Evolutionary conservation across 2,797 vertebrate species (phyloP).

Genomic region (Galaxias olidus): DNA sequence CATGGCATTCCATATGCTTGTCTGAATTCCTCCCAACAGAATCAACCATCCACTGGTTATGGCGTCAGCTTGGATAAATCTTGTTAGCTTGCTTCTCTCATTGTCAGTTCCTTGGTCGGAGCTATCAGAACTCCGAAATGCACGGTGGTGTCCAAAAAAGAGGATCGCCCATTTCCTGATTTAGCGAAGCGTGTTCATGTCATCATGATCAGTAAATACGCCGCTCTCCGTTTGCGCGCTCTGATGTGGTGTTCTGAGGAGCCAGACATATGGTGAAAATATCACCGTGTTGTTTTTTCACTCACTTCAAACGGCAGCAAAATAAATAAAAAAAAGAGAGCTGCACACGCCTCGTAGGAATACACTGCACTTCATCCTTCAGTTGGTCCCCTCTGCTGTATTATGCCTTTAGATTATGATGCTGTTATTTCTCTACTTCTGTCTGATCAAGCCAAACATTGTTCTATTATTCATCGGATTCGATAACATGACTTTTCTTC

Average conservation of each 20-base stretch:
- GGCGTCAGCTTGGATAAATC: conserved; percentile 62
- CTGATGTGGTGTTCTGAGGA: conserved; percentile 20
- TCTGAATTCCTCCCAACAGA: conserved; percentile 42
- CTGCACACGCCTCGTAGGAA: conserved; percentile 28
- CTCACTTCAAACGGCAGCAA: conserved; percentile 26
- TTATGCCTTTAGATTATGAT: conserved; percentile 34
- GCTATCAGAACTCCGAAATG: conserved; percentile 33
- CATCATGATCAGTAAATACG: conserved; percentile 19
- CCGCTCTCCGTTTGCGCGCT: conserved; percentile 13
- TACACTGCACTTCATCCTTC: conserved; percentile 19
- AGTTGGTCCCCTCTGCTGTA: conserved; percentile 21
- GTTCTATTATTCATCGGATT: conserved; percentile 58
- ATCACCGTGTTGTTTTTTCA: conserved; percentile 15
- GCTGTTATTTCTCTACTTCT: conserved; percentile 37
- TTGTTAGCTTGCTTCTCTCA: conserved; percentile 51
- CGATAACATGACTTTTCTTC: conserved; percentile 24
- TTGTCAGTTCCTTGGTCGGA: conserved; percentile 29
- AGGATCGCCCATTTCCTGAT: conserved; percentile 12
- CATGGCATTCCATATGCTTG: conserved; percentile 10
- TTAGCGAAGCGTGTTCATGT: conserved; percentile 20
- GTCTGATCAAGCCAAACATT: conserved; percentile 55
- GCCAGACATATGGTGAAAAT: conserved; percentile 31
- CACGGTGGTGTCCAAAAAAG: conserved; percentile 33
- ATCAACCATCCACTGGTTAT: conserved; percentile 47
- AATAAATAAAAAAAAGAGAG: conserved; percentile 19